Percentiles rank a stretch among this genome's conserved stretches.
phyloP scores from a whole-genome alignment of 2,113 vertebrate genomes.

The Tilapia sparmanii region DNA sequence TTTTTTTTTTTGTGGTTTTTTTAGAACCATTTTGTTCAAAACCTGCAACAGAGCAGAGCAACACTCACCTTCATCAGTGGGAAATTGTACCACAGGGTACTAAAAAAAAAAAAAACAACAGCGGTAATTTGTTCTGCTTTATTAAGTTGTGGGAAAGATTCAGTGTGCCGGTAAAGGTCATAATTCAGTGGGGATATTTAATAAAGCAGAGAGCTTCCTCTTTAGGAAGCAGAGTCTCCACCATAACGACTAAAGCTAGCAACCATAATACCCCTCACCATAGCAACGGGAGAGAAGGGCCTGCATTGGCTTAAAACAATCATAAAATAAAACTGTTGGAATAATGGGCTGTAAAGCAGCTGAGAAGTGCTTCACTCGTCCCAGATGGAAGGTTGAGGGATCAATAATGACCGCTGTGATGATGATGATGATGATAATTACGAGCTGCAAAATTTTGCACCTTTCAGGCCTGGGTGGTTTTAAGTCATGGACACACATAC shows the following conservation, averaged over 20 bases:
- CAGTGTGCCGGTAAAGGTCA: constrained; percentile 1
- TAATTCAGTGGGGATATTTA: constrained; percentile 14
- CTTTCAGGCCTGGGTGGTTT: not conserved
- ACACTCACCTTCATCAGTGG: not conserved
- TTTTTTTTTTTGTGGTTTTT: not conserved
- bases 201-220: constrained; percentile 10
- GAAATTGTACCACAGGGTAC: not conserved
- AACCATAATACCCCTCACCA: constrained; percentile 34
- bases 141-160: not conserved
- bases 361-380: not conserved
- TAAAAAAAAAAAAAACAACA: not conserved
- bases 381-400: not conserved
- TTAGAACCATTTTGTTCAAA: not conserved
- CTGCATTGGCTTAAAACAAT: not conserved
- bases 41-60: not conserved
- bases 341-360: constrained; percentile 8
- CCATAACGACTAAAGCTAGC: constrained; percentile 22
- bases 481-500: not conserved
- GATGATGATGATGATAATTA: not conserved
- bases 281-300: constrained; percentile 35
- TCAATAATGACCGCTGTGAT: not conserved
- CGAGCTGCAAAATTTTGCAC: not conserved
- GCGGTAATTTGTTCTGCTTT: not conserved
- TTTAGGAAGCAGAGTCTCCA: not conserved
- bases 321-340: not conserved